Base-by-base conservation (phyloP, 2,797 vertebrate species). In the Antrozous pallidus region DNA sequence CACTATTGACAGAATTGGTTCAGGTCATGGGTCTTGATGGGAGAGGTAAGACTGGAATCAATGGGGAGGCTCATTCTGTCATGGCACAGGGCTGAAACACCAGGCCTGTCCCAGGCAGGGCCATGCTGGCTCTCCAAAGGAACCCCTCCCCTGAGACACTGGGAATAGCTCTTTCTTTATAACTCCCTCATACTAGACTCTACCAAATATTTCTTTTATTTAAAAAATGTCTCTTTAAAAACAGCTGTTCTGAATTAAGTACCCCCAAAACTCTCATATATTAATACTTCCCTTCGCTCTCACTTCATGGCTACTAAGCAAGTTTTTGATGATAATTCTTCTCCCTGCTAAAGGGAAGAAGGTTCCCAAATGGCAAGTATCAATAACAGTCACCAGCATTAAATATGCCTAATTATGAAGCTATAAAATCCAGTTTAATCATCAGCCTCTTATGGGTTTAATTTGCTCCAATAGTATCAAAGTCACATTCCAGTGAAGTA, bases 201-300 rank as follows among this genome's bases (percentile, higher is more conserved):
- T 31, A 10, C 63, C 74, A 67, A 83, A 51, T 13, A 70, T 65
- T n/a, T 54, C 49, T 42, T 82, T 79, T n/a, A 47, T 81, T 78
- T 45, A 69, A 58, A 79, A 26, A 40, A 17, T 85, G 38, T 11
- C 79, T 33, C 38, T 40, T 61, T 74, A 22, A 69, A 81, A 91
- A 90, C 22, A 87, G 58, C 45, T 82, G 31, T 82, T 31, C 85
- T 86, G 36, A 70, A 77, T 81, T 88, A 88, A 92, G 54, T 70
- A 49, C 5, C 61, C 45, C n/a, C 31, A 69, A 69, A 45, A 47
- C 14, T 47, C 65, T 69, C 38, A n/a, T 33, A 61, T 70, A 49
- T n/a, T 70, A 69, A 33, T 56, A 36, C 16, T 70, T 86, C 45
- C 33, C 45, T 73, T 79, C 51, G 33, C 13, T 17, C 38, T 86